Evolutionary conservation across 1,140 invertebrate species (phyloP), one percentile per base, ranked within the genome.

Genomic region (Tetramorium simillimum): DNA sequence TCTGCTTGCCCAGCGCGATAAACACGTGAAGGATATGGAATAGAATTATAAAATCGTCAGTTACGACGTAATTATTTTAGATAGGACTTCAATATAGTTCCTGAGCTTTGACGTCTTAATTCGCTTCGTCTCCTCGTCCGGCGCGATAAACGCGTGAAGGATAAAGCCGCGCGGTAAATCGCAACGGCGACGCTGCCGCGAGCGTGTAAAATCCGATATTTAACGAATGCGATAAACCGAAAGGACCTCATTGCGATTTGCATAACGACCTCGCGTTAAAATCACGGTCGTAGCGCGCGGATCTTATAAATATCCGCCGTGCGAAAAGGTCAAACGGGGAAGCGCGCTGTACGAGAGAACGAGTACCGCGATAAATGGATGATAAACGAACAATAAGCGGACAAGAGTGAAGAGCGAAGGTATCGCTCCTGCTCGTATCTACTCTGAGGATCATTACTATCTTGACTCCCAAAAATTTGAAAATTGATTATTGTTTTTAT

Each of bases 211-310:
- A 28, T 77, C 37, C 72, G 37, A 87, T 49, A 46, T 37, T 72
- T 76, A 88, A 58, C 33, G 37, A 75, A 49, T n/a, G 56, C 62
- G 72, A 89, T 77, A 87, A 89, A 89, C 10, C 16, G 62, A 58
- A 84, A 87, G 89, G 85, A 9, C 77, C 62, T 56, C 46, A 9
- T 51, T 18, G 60, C n/a, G 60, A 89, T 90, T 87, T 85, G 67
- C 88, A 87, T 87, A 87, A 87, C 58, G 86, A 80, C 88, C 88
- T 90, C 75, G 77, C 10, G 18, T 82, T 87, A 84, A 90, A 89
- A 89, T 90, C 89, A 90, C 73, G 89, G 89, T 89, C 88, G 73
- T 56, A 49, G 33, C 43, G 89, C 28, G 49, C 63, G 49, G 56
- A 75, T 89, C 85, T 89, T 85, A 73, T 75, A 89, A 89, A 89